Conservation (phyloP, 2,113 vertebrate species). For the Budorcas taxicolor region DNA sequence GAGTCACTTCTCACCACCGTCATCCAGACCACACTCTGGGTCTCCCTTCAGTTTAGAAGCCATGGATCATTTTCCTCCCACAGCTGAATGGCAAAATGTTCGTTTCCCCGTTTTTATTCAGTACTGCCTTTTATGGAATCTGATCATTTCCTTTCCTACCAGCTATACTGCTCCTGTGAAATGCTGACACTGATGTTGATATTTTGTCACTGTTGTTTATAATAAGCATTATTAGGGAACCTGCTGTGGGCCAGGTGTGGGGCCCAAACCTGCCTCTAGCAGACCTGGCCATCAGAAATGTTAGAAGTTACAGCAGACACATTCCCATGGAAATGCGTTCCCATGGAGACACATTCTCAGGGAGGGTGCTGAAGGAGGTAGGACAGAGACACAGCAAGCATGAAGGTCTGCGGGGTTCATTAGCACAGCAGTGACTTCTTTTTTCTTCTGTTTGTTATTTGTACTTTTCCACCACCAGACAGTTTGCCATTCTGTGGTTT, state of each 20-base stretch:
- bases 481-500: background rate
- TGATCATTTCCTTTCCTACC: background rate
- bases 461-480: background rate
- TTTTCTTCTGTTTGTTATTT: background rate
- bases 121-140: background rate
- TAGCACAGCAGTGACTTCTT: background rate
- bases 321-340: background rate
- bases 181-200: background rate
- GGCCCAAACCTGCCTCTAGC: background rate
- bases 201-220: background rate
- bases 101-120: background rate
- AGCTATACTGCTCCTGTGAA: background rate
- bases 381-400: background rate
- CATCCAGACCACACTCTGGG: background rate
- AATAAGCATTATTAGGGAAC: background rate
- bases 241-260: background rate
- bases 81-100: background rate
- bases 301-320: background rate
- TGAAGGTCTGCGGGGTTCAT: background rate
- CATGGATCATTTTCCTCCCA: background rate
- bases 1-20: background rate
- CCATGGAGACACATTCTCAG: background rate
- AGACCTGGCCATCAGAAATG: background rate
- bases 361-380: background rate
- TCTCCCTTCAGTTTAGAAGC: background rate